These are phyloP conservation scores for Craseonycteris thonglongyai DNA, from an alignment of 2,113 vertebrate species.

Conservation along the genomic window DNA sequence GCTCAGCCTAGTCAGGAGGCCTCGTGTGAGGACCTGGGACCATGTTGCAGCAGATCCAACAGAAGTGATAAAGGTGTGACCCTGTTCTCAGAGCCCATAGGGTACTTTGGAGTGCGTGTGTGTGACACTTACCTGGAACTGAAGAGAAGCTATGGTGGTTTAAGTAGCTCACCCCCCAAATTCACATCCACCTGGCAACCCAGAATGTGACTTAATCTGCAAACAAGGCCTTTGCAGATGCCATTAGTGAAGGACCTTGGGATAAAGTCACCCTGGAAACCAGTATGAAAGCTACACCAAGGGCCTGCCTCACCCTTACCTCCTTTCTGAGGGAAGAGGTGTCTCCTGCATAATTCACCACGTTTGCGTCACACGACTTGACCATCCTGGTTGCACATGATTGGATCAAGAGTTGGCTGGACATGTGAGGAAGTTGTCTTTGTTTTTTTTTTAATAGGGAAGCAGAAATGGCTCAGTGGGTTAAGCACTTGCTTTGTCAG, in stretches of 20 bases:
- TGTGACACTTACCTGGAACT: neutral
- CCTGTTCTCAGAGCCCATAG: neutral
- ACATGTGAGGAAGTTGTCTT: neutral
- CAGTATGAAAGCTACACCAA: accelerated
- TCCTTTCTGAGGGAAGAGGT: neutral
- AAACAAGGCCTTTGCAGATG: neutral
- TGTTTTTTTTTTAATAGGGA: too few relatives aligned
- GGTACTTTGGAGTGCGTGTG: too few relatives aligned
- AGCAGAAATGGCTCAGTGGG: too few relatives aligned
- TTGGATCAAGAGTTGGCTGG: neutral
- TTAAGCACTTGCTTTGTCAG: too few relatives aligned
- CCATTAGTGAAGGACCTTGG: neutral
- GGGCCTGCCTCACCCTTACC: accelerated
- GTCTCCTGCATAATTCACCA: neutral
- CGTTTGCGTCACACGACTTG: neutral
- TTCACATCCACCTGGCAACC: neutral
- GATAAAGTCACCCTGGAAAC: neutral
- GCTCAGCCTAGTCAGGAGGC: too few relatives aligned
- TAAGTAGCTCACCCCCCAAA: too few relatives aligned
- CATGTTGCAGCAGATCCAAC: neutral
- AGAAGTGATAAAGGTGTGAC: neutral
- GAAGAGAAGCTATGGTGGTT: neutral
- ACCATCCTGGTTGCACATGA: too few relatives aligned
- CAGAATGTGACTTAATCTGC: neutral
- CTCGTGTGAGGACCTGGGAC: neutral